phyloP scores from a whole-genome alignment of 2,113 vertebrate species.

The Glaucidium brasilianum region DNA sequence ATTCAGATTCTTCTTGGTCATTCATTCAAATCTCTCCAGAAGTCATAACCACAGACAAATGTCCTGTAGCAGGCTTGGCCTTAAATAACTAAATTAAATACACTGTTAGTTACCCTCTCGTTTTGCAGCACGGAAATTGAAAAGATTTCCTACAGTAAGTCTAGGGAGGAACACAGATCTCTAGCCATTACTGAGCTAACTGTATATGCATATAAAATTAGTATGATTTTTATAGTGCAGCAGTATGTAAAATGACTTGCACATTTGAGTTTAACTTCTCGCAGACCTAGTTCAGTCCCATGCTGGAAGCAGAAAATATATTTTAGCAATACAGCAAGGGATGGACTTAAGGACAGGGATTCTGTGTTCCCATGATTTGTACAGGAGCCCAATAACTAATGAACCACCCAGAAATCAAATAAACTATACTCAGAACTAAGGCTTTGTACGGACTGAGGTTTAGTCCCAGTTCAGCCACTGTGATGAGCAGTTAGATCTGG shows the following conservation, averaged over 20 bases:
- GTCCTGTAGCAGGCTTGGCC: background rate
- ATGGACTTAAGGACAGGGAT: background rate
- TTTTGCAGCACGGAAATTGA: background rate
- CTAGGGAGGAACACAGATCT: background rate
- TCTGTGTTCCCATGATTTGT: background rate
- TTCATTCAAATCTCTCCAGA: slow-evolving; percentile 40
- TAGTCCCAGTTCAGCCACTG: background rate
- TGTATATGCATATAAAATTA: background rate
- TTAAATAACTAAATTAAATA: slow-evolving; percentile 41
- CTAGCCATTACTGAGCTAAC: background rate
- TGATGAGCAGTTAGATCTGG: background rate
- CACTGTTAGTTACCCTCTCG: background rate
- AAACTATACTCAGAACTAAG: background rate
- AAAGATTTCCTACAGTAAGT: background rate
- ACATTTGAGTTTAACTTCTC: background rate
- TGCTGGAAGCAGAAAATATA: background rate
- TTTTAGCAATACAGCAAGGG: background rate
- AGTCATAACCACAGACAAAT: slow-evolving; percentile 4
- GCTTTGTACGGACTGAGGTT: accelerated
- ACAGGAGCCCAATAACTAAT: background rate
- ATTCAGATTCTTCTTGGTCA: slow-evolving; percentile 49
- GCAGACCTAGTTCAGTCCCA: background rate
- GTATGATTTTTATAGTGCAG: background rate
- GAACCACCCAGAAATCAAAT: background rate
- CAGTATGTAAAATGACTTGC: background rate